Evolutionary conservation across 2,888 invertebrate genomes (phyloP).

Genomic region (Meandrusa payeni): DNA sequence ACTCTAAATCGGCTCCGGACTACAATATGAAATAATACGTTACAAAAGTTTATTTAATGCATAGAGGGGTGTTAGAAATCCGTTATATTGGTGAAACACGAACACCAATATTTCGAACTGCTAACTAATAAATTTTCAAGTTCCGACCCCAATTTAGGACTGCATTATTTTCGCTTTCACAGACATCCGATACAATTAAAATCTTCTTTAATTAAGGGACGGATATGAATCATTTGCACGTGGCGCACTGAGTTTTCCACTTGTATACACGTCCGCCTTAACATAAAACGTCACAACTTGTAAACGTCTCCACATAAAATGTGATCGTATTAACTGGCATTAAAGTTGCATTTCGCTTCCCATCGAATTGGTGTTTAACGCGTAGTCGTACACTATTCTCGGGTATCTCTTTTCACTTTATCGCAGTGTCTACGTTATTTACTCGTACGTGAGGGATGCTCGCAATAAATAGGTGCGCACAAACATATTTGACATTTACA

Average conservation of each 20-base stretch:
- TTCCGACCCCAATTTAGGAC: constrained; percentile 77
- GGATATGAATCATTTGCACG: constrained; percentile 80
- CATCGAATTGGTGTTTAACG: constrained; percentile 48
- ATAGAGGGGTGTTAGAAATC: too few relatives aligned
- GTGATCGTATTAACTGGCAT: constrained; percentile 43
- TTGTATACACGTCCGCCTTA: constrained; percentile 64
- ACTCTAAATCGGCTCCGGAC: neutral
- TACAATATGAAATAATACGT: constrained; percentile 5
- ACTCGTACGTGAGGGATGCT: constrained; percentile 78
- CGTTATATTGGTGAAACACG: constrained; percentile 53
- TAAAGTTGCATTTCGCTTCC: constrained; percentile 46
- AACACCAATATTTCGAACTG: constrained; percentile 64
- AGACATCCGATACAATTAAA: constrained; percentile 82
- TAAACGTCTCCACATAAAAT: constrained; percentile 39
- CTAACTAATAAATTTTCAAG: constrained; percentile 66
- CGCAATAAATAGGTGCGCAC: constrained; percentile 77
- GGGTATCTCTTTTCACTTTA: constrained; percentile 78
- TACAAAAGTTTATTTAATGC: too few relatives aligned
- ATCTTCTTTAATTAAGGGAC: constrained; percentile 82
- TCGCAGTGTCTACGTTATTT: constrained; percentile 78
- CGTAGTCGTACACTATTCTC: constrained; percentile 49
- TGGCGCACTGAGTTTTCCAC: constrained; percentile 80
- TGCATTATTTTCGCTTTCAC: constrained; percentile 81
- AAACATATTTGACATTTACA: constrained; percentile 79
- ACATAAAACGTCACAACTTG: constrained; percentile 44